Evolutionary conservation across 2,113 vertebrate species (phyloP).

Genomic region (Gasterosteus nipponicus): DNA sequence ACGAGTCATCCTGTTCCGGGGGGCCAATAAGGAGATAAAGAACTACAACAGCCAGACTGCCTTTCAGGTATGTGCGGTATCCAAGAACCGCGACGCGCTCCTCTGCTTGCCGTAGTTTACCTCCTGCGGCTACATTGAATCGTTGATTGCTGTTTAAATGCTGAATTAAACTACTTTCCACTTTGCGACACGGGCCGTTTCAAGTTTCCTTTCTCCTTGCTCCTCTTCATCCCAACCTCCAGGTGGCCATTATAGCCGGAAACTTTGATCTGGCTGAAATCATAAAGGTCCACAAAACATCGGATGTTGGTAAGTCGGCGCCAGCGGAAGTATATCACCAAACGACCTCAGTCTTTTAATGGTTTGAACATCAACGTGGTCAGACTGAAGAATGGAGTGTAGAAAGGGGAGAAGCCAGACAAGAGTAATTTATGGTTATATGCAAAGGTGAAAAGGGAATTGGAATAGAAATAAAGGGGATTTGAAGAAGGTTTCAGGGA

Average conservation of each 20-base stretch:
- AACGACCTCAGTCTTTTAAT: not conserved
- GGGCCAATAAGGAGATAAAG: conserved; percentile 95
- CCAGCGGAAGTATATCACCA: not conserved
- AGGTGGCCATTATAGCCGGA: conserved; percentile 98
- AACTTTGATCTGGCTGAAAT: conserved; percentile 98
- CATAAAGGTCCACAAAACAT: conserved; percentile 97
- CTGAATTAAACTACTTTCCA: not conserved
- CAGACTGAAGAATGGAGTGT: not conserved
- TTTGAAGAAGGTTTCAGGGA: conserved; percentile 14
- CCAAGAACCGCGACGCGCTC: not conserved
- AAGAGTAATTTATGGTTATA: conserved; percentile 15
- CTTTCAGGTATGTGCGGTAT: conserved; percentile 89
- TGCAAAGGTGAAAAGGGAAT: conserved; percentile 1
- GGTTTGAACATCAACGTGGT: conserved; percentile 13
- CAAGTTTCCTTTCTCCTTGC: not conserved
- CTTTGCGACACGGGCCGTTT: not conserved
- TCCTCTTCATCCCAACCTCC: conserved; percentile 1
- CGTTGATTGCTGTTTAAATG: conserved; percentile 14
- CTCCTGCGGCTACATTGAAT: conserved; percentile 1
- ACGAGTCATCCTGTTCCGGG: conserved; percentile 91
- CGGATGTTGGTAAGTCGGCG: conserved; percentile 93
- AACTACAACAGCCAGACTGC: conserved; percentile 99
- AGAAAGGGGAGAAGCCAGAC: not conserved
- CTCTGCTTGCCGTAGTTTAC: not conserved
- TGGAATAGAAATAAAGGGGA: conserved; percentile 12